Conservation (phyloP, 2,113 vertebrate genomes). For the Oriolus oriolus region DNA sequence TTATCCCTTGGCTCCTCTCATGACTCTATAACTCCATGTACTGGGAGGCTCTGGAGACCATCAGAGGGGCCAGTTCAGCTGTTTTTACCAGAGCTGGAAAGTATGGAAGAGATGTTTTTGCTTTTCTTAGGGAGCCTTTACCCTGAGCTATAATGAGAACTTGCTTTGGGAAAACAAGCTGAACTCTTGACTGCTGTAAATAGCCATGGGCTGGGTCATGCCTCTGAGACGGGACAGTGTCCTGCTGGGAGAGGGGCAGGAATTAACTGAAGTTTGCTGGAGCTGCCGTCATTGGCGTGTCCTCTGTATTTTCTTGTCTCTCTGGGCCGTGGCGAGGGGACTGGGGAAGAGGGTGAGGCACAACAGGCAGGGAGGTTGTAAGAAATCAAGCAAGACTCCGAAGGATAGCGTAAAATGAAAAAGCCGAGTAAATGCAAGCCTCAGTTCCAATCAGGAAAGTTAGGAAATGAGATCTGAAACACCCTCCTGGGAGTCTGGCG, state of each 20-base stretch:
- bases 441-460: conserved; percentile 20
- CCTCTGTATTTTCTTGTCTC: neutral
- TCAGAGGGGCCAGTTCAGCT: neutral
- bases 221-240: neutral
- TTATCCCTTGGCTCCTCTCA: neutral
- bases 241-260: neutral
- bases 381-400: neutral
- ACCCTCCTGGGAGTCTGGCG: neutral
- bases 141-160: neutral
- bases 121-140: neutral
- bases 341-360: neutral
- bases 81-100: neutral
- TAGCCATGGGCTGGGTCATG: neutral
- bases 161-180: neutral
- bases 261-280: neutral
- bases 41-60: neutral
- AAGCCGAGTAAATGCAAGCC: neutral
- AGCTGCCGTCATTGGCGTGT: neutral
- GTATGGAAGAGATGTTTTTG: neutral
- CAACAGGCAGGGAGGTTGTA: neutral
- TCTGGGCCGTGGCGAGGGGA: neutral
- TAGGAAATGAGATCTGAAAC: conserved; percentile 34
- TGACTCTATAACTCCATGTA: neutral
- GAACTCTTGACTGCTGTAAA: conserved; percentile 20
- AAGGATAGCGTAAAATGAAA: neutral